Percentiles rank a stretch among this genome's conserved stretches.
Evolutionary conservation across 2,888 invertebrate species (phyloP).

Genomic region (Hemaris fuciformis): DNA sequence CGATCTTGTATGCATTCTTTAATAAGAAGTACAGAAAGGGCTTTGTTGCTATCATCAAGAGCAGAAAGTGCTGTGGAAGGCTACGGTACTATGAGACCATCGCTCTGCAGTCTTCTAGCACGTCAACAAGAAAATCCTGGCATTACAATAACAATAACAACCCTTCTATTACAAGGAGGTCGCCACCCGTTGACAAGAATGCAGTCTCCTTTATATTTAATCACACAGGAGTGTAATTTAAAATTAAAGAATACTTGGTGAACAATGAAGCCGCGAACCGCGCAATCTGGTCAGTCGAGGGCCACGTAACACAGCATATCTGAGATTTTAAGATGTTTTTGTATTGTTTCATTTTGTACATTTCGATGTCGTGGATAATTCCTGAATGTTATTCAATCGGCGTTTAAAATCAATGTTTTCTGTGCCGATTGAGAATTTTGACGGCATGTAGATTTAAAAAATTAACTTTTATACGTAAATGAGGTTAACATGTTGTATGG

Average conservation of each 20-base stretch:
- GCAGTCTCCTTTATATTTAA: slow-evolving; percentile 84
- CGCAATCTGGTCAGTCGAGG: slow-evolving; percentile 29
- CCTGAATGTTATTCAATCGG: neutral
- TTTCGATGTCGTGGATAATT: slow-evolving; percentile 5
- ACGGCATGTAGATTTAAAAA: slow-evolving; percentile 33
- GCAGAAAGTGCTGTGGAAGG: slow-evolving; percentile 91
- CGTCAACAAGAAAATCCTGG: slow-evolving; percentile 91
- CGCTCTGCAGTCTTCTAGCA: slow-evolving; percentile 91
- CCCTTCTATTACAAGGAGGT: slow-evolving; percentile 81
- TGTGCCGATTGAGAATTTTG: slow-evolving; percentile 21
- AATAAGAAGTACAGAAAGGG: slow-evolving; percentile 96
- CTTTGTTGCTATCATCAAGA: slow-evolving; percentile 93
- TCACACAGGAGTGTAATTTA: slow-evolving; percentile 85
- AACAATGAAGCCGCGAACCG: slow-evolving; percentile 36
- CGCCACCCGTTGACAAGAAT: slow-evolving; percentile 75
- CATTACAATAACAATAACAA: slow-evolving; percentile 88
- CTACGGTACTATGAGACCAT: slow-evolving; percentile 93
- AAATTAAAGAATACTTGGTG: neutral
- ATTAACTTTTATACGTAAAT: slow-evolving; percentile 67
- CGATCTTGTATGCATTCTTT: slow-evolving; percentile 96
- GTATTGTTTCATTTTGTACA: neutral
- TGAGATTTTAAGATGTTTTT: slow-evolving; percentile 24
- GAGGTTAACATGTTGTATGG: slow-evolving; percentile 54
- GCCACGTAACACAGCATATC: slow-evolving; percentile 60
- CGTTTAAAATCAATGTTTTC: slow-evolving; percentile 34